phyloP scores from a whole-genome alignment of 92 coral and sea anemone genomes.

The Paragorgia papillata region DNA sequence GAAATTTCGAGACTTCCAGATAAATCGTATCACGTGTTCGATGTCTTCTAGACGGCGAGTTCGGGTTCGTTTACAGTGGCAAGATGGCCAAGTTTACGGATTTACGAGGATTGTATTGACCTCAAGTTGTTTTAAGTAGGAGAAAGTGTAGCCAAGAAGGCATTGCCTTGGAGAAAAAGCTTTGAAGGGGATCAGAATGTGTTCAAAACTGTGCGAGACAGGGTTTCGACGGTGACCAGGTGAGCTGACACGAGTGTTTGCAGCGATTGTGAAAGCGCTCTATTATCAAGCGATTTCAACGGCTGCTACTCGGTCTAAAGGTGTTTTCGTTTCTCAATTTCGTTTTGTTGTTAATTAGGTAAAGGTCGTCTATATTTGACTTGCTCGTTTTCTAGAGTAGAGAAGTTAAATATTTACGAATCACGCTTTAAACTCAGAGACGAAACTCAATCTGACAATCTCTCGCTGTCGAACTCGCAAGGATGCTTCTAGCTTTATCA shows the following conservation, averaged over 20 bases:
- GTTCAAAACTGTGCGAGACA: too few relatives aligned
- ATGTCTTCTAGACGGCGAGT: neutral
- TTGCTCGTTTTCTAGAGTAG: too few relatives aligned
- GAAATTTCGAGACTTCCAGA: conserved; percentile 28
- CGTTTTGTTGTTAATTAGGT: neutral
- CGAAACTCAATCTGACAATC: too few relatives aligned
- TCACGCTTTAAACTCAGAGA: neutral
- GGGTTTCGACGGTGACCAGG: neutral
- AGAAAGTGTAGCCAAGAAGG: neutral
- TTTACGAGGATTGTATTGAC: neutral
- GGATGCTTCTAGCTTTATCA: too few relatives aligned
- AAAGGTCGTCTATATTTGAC: too few relatives aligned
- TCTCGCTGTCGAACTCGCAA: too few relatives aligned
- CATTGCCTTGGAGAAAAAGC: too few relatives aligned
- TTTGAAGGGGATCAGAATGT: neutral
- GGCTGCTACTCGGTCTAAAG: neutral
- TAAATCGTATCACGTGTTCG: conserved; percentile 25
- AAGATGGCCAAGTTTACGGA: conserved; percentile 38
- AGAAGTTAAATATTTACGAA: neutral
- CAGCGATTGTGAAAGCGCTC: neutral
- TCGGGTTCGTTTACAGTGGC: neutral
- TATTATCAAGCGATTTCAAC: neutral
- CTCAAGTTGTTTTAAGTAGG: neutral
- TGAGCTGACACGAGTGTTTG: neutral
- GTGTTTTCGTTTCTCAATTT: neutral